Evolutionary conservation across 2,113 vertebrate species (phyloP).

Genomic region (Tragelaphus imberbis): DNA sequence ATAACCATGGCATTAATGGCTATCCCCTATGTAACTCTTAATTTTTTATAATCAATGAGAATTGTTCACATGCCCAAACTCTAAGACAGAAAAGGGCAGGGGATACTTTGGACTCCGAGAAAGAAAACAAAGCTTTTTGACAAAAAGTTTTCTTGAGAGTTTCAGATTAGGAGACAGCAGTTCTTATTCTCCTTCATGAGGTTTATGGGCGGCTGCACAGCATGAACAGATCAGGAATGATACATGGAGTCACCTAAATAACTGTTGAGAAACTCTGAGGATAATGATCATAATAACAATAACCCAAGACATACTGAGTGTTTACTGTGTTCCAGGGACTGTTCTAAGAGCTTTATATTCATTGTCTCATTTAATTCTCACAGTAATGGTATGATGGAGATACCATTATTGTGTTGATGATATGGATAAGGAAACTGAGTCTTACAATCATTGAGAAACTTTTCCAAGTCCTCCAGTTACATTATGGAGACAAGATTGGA

Average conservation of each 20-base stretch:
- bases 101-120: not conserved
- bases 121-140: not conserved
- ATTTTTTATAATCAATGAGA: not conserved
- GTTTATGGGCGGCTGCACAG: not conserved
- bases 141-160: not conserved
- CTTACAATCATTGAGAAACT: not conserved
- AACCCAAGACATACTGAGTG: not conserved
- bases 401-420: not conserved
- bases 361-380: not conserved
- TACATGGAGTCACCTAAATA: not conserved
- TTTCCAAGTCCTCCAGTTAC: not conserved
- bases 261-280: not conserved
- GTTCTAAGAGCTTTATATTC: not conserved
- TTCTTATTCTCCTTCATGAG: not conserved
- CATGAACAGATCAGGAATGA: not conserved
- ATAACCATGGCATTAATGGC: not conserved
- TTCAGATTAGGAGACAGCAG: not conserved
- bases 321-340: not conserved
- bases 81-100: not conserved
- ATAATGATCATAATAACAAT: not conserved
- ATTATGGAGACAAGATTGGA: not conserved
- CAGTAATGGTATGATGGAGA: not conserved
- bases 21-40: not conserved
- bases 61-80: not conserved
- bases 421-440: not conserved